These are phyloP conservation scores for Corythornis leucogaster DNA, from an alignment of 2,797 vertebrate species.

Conservation along the genomic window DNA sequence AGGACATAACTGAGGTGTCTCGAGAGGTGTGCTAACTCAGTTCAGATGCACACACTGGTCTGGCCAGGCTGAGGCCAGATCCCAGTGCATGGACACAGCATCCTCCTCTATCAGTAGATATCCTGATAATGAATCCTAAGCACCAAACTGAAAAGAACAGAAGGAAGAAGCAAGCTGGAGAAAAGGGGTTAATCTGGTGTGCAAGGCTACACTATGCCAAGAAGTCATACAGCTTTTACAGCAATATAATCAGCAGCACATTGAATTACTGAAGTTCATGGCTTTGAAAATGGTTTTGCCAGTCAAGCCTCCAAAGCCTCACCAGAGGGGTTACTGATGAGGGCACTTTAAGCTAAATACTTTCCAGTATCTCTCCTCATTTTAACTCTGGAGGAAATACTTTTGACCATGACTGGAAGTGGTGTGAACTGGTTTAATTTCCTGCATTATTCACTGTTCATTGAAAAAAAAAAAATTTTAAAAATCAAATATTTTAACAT, in stretches of 20 bases:
- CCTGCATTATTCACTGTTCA: background rate
- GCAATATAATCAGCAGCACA: background rate
- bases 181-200: background rate
- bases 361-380: background rate
- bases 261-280: background rate
- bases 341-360: background rate
- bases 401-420: background rate
- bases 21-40: background rate
- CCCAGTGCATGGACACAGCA: background rate
- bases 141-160: background rate
- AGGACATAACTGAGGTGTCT: background rate
- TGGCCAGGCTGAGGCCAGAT: background rate
- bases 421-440: background rate
- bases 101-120: background rate
- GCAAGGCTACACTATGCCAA: background rate
- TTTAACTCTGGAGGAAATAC: background rate
- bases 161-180: background rate
- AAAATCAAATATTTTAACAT: background rate
- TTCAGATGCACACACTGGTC: background rate
- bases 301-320: background rate
- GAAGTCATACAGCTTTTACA: background rate
- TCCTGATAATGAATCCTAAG: background rate
- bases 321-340: background rate
- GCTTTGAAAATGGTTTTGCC: conserved; percentile 1
- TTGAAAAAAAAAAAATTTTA: background rate